phyloP scores from a whole-genome alignment of 2,797 vertebrate genomes.

The Melopsittacus undulatus region DNA sequence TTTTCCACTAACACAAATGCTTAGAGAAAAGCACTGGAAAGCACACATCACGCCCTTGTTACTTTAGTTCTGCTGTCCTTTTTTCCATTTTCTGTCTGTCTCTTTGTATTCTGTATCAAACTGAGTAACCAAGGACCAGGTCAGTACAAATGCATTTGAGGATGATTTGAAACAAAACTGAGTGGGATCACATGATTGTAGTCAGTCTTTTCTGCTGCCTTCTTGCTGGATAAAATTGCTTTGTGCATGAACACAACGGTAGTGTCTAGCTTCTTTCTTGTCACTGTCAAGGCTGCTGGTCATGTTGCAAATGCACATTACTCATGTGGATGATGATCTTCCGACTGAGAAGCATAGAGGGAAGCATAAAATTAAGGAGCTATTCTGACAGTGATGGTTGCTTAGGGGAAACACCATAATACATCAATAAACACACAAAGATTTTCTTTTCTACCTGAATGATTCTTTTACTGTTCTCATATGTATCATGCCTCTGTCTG shows the following conservation, averaged over 20 bases:
- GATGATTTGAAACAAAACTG: constrained; percentile 32
- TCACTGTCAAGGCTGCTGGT: constrained; percentile 37
- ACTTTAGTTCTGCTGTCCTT: neutral
- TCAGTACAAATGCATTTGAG: constrained; percentile 14
- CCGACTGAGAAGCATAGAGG: neutral
- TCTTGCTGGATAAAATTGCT: constrained; percentile 13
- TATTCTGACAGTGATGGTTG: neutral
- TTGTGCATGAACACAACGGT: neutral
- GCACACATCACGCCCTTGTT: neutral
- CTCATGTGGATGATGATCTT: neutral
- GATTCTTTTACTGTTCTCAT: neutral
- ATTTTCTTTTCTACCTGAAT: neutral
- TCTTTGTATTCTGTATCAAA: constrained; percentile 18
- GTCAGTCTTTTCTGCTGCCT: neutral
- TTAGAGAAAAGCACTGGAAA: neutral
- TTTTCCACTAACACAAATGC: constrained; percentile 13
- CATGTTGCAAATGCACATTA: neutral
- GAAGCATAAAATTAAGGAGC: neutral
- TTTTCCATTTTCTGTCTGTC: neutral
- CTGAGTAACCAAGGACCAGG: neutral
- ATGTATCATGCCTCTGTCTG: neutral
- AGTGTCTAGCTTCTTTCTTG: neutral
- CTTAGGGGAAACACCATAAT: neutral
- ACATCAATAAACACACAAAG: neutral
- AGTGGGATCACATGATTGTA: neutral